These are phyloP conservation scores for Rhagonycha fulva DNA, from an alignment of 2,888 invertebrate species.

Conservation along the genomic window DNA sequence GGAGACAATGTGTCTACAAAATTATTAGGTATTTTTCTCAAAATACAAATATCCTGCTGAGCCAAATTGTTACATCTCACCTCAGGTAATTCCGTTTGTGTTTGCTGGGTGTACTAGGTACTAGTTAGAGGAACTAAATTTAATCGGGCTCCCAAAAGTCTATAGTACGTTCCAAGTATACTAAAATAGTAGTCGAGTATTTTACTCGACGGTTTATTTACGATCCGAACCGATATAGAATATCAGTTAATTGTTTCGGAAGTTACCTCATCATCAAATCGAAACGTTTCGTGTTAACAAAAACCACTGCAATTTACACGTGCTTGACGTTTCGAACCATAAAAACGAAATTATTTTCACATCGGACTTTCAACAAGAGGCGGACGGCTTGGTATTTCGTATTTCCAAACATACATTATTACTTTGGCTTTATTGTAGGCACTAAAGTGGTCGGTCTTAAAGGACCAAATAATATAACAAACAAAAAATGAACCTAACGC, in stretches of 20 bases:
- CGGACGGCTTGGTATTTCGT: neutral
- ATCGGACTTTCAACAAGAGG: slow-evolving; percentile 21
- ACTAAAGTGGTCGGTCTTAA: slow-evolving; percentile 21
- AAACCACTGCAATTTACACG: slow-evolving; percentile 26
- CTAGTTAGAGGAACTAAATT: neutral
- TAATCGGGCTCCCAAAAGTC: slow-evolving; percentile 21
- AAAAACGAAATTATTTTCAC: slow-evolving; percentile 26
- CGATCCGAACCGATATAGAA: neutral
- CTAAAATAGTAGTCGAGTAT: neutral
- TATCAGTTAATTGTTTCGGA: neutral
- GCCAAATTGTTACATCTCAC: slow-evolving; percentile 18
- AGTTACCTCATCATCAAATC: neutral
- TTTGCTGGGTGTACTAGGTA: slow-evolving; percentile 10
- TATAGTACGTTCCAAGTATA: slow-evolving; percentile 4
- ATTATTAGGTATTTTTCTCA: slow-evolving; percentile 6
- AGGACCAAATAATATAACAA: slow-evolving; percentile 22
- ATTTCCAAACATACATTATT: neutral
- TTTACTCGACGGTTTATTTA: neutral
- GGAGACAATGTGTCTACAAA: slow-evolving; percentile 20
- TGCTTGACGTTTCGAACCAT: slow-evolving; percentile 29
- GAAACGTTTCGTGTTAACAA: slow-evolving; percentile 9
- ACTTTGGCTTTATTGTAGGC: slow-evolving; percentile 26
- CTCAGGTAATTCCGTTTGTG: slow-evolving; percentile 15
- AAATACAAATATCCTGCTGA: slow-evolving; percentile 20
- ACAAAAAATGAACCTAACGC: neutral